Conservation (phyloP, 2,797 vertebrate genomes). For the Ptychobarbus kaznakovi region DNA sequence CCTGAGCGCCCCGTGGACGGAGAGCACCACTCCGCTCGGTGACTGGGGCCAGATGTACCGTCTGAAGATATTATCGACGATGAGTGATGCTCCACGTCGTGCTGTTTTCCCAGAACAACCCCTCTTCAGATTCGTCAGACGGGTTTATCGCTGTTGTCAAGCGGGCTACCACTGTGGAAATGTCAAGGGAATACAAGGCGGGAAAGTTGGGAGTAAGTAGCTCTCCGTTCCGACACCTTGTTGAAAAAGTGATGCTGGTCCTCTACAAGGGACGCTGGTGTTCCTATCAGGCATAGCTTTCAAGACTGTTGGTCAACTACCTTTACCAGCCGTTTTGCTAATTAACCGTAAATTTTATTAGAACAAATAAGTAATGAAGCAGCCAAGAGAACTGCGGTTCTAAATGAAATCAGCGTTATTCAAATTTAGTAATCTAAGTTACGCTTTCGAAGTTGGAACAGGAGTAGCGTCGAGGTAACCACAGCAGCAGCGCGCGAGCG, state of each 20-base stretch:
- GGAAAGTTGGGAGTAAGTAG: constrained; percentile 70
- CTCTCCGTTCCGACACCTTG: neutral
- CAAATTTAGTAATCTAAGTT: too few species aligned
- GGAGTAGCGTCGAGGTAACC: neutral
- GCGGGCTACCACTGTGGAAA: constrained; percentile 72
- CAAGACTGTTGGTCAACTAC: neutral
- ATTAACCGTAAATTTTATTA: neutral
- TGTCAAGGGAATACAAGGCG: constrained; percentile 81
- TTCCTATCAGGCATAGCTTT: too few species aligned
- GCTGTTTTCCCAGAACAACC: constrained; percentile 76
- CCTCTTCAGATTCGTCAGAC: constrained; percentile 77
- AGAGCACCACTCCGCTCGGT: constrained; percentile 53
- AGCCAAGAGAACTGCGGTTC: too few species aligned
- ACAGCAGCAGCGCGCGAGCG: rapidly evolving
- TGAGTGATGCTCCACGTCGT: constrained; percentile 52
- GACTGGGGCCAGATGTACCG: constrained; percentile 63
- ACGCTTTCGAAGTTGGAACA: neutral
- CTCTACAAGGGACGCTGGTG: neutral
- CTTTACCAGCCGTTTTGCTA: neutral
- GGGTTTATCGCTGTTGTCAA: constrained; percentile 82
- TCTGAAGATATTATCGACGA: constrained; percentile 67
- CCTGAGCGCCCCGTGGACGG: constrained; percentile 73
- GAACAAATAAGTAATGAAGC: neutral
- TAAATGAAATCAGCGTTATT: neutral
- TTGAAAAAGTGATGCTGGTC: neutral